Base-by-base conservation (phyloP, 35 echinoderm and acorn worm genomes). In the Chiridota heheva region DNA sequence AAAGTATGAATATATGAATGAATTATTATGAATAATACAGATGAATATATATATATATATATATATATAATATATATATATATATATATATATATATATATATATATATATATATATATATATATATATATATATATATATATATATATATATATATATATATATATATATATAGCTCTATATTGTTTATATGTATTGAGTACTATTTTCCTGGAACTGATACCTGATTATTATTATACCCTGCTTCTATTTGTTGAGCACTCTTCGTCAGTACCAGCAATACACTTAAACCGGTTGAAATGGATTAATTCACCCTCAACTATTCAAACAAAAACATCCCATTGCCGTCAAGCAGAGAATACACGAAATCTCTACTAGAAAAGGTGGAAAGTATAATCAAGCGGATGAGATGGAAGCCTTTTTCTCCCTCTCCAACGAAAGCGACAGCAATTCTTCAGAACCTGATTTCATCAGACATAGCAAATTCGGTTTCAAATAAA, bases 241-340 rank as follows among this genome's bases (percentile, higher is more conserved):
- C n/a, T n/a, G n/a, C n/a, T n/a, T 58, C n/a, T 49, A 29, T 59
- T 15, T 2, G 74, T 78, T 27, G 74, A 78, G 74, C 74, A 78
- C 74, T 78, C 36, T 78, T 35, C 22, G 5, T 60, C n/a, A 56
- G 18, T n/a, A 34, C 8, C 55, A 53, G 47, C 49, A 56, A n/a
- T 3, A 36, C 5, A 25, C 48, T 25, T 42, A 73, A 8, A 73
- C n/a, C 13, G 25, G 36, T 4, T 34, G 41, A 2, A 2, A 78
- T 78, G 74, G 49, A 78, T 33, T 13, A 0, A 4, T 78, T 58
- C 34, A 58, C 1, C 22, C 43, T 76, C 18, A 53, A 76, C 72
- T 76, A 76, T 2, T 76, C 72, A 5, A 25, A 51, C 5, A 78
- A 78, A 36, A 78, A 78, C 74, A 78, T 78, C 31, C 74, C 74